Conservation (phyloP, 2,113 vertebrate genomes). For the Alethe castanea region DNA sequence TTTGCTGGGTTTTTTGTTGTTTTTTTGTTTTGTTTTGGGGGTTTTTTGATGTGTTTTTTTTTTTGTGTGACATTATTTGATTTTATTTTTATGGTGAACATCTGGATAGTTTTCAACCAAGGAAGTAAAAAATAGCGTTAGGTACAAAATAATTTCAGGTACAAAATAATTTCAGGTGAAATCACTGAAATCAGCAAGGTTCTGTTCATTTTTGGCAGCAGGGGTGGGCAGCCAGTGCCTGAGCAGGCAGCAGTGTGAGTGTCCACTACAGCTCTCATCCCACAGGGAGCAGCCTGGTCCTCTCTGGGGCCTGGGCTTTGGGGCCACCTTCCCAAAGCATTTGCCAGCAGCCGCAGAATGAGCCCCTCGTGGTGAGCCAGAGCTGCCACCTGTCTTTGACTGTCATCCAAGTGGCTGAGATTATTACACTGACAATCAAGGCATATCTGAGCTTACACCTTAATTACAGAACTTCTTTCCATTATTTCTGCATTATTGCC, state of each 20-base stretch:
- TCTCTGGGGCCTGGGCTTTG: background rate
- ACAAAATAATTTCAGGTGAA: background rate
- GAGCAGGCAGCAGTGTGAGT: background rate
- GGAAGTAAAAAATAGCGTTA: background rate
- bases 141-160: background rate
- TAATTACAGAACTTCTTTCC: background rate
- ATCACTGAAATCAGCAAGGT: background rate
- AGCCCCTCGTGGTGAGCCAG: background rate
- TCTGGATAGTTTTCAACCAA: background rate
- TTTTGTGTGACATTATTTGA: background rate
- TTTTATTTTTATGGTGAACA: background rate
- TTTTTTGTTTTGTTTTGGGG: background rate
- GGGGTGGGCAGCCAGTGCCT: fast-evolving
- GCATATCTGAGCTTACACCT: background rate
- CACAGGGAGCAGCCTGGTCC: fast-evolving
- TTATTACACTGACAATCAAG: background rate
- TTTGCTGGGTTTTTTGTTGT: background rate
- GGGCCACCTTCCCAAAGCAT: background rate
- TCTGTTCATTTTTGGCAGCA: background rate
- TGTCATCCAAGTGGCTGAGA: background rate
- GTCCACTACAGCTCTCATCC: background rate
- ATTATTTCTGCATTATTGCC: background rate
- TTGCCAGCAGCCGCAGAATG: fast-evolving
- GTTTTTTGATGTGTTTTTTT: too few species aligned
- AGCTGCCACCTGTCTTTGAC: background rate